phyloP scores from a whole-genome alignment of 1,140 invertebrate species.

The Ctenoplectra terminalis region DNA sequence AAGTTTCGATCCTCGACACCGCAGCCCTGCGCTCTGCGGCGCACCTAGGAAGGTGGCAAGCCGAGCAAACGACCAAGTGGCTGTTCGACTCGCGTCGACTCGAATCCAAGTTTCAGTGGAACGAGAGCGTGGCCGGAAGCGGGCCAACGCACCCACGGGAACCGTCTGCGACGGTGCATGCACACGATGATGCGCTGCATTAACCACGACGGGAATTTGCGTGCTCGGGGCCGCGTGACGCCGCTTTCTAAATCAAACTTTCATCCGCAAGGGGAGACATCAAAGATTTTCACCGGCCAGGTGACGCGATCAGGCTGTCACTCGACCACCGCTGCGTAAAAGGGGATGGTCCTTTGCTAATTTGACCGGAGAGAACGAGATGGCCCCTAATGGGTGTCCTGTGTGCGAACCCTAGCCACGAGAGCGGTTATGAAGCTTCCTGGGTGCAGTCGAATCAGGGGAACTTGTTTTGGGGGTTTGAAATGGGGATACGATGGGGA shows the following conservation, averaged over 20 bases:
- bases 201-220: slow-evolving; percentile 47
- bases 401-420: not conserved
- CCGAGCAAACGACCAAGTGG: slow-evolving; percentile 32
- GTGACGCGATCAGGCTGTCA: not conserved
- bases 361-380: not conserved
- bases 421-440: not conserved
- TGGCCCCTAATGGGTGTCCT: slow-evolving; percentile 3
- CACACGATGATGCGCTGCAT: slow-evolving; percentile 45
- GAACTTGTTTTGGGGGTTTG: not conserved
- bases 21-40: not conserved
- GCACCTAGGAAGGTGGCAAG: not conserved
- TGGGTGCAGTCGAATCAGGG: not conserved
- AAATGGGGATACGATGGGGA: no score
- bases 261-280: slow-evolving; percentile 8
- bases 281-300: not conserved
- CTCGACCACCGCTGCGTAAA: not conserved
- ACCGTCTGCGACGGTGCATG: slow-evolving; percentile 8
- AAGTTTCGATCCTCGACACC: no score
- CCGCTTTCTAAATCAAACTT: slow-evolving; percentile 50
- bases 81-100: not conserved
- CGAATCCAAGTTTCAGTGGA: not conserved
- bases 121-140: not conserved
- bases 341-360: slow-evolving; percentile 11
- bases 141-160: slow-evolving; percentile 22
- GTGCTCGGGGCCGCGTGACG: slow-evolving; percentile 20